Conservation (phyloP, 2,113 vertebrate genomes). For the Mystacornis crossleyi region DNA sequence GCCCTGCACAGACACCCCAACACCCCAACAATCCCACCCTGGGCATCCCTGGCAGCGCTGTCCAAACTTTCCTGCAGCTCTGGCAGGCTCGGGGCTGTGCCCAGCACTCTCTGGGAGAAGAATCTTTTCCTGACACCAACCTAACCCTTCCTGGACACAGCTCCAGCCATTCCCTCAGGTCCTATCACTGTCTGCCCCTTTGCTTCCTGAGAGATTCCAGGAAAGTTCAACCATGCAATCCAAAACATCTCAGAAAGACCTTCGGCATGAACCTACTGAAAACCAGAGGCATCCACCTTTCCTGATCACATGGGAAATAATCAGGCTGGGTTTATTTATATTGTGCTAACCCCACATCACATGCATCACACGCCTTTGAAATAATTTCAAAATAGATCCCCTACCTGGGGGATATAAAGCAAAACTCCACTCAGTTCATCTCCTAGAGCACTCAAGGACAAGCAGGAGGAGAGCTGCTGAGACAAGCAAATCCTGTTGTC, state of each 20-base stretch:
- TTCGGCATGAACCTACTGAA: not conserved
- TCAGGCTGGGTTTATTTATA: not conserved
- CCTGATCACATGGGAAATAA: not conserved
- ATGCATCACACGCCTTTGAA: not conserved
- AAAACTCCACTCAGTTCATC: not conserved
- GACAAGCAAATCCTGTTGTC: slow-evolving; percentile 34
- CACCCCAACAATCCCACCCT: not conserved
- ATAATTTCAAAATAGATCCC: not conserved
- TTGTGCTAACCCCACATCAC: not conserved
- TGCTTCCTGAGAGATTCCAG: not conserved
- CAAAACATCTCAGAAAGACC: not conserved
- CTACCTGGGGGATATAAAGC: not conserved
- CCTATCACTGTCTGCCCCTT: not conserved
- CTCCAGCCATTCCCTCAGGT: not conserved
- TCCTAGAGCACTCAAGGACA: not conserved
- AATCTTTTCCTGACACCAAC: rapidly evolving
- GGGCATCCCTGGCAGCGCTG: rapidly evolving
- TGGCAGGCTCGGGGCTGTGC: not conserved
- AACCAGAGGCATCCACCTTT: not conserved
- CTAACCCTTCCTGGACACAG: rapidly evolving
- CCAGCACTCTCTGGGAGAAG: not conserved
- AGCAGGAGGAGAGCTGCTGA: not conserved
- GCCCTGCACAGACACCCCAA: not conserved
- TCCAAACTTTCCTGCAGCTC: not conserved
- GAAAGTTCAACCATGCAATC: not conserved